Evolutionary conservation across 2,797 vertebrate genomes (phyloP).

Genomic region (Aythya fuligula): DNA sequence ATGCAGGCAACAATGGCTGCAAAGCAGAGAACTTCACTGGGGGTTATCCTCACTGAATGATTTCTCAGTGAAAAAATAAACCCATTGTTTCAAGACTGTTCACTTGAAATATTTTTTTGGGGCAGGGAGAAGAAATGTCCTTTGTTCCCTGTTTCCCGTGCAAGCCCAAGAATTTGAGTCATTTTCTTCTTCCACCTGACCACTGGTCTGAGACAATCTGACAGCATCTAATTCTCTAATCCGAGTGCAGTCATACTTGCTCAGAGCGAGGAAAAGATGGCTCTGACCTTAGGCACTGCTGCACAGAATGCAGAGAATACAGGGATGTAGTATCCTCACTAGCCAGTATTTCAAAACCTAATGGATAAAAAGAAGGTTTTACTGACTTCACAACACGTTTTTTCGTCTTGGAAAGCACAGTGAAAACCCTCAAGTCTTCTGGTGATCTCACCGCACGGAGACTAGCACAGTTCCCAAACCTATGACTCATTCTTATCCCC

Average conservation of each 20-base stretch:
- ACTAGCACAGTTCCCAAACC: constrained; percentile 27
- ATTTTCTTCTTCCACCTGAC: background rate
- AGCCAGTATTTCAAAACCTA: background rate
- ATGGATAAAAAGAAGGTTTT: background rate
- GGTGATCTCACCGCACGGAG: background rate
- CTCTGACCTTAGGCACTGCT: background rate
- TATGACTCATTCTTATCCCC: constrained; percentile 19
- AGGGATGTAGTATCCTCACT: background rate
- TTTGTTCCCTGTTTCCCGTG: background rate
- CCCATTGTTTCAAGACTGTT: background rate
- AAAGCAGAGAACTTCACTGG: background rate
- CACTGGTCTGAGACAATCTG: background rate
- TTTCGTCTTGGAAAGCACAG: background rate
- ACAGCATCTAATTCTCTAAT: background rate
- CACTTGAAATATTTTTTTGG: background rate
- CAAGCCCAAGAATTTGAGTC: background rate
- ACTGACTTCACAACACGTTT: background rate
- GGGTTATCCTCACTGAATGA: background rate
- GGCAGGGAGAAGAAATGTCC: background rate
- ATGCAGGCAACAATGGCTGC: background rate
- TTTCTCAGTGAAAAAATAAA: background rate
- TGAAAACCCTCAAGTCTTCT: background rate
- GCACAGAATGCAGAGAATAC: background rate
- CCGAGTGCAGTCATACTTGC: background rate
- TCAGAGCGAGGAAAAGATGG: background rate